Evolutionary conservation across 2,888 invertebrate species (phyloP), one percentile per base, ranked within the genome.

Genomic region (Reticulitermes lucifugus): DNA sequence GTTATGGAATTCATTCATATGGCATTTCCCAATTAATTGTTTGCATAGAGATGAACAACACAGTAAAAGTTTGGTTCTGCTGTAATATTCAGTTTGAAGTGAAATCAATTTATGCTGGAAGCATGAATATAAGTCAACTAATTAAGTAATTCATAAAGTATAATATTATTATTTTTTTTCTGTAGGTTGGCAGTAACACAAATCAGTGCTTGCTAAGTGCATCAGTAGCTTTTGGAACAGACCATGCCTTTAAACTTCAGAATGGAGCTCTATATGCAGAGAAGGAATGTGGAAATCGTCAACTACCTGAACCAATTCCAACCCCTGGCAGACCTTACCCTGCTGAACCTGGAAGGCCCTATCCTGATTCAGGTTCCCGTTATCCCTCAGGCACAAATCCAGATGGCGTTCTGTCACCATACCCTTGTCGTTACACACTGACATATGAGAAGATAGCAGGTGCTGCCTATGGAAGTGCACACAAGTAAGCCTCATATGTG

Each of bases 201-300:
- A 89, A 89, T 85, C 88, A 90, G 55, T 91, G 91, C 85, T 88
- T 90, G 60, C 87, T 91, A 85, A 91, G 90, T 87, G 90, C 90
- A 18, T 90, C 90, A 86, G 90, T 90, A 46, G 89, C 89, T 1
- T 88, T 89, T 18, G 89, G 89, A 84, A 89, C 90, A 4, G 90
- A 89, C 12, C 88, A 89, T 51, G 89, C 89, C 12, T 90, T 90
- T 87, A 89, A 89, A 88, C 88, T 89, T 41, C 89, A 89, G 83
- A 88, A 88, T 18, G 90, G 91, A 65, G 90, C 90, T 18, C 87
- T 89, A 29, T 91, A 90, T 86, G 89, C 89, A 59, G 91, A 91
- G 87, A 86, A 89, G 73, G 88, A 89, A 71, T 90, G 90, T 86
- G 51, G 71, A 29, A 79, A 85, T 88, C 22, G 84, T 86, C 59